Evolutionary conservation across 37 sponge, comb jelly and placozoan genomes (phyloP), one percentile per base, ranked within the genome.

Genomic region (Cliona cf. orientalis): DNA sequence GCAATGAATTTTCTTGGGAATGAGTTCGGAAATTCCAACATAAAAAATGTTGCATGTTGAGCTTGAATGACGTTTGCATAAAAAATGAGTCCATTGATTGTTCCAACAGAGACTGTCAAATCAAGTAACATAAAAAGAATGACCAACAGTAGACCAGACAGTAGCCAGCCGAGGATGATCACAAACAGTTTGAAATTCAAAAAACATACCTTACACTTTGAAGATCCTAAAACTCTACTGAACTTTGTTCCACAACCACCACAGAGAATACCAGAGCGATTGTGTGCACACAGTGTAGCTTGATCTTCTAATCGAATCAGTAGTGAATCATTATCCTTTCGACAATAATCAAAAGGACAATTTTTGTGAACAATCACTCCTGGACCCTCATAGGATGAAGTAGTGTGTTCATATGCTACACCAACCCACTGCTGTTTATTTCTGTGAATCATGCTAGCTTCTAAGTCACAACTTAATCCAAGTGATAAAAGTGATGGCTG

Each of bases 1-100:
- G 66, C 66, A 34, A 65, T 65, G 66, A 34, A 65, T 36, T 36
- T 34, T n/a, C 66, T 65, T n/a, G 32, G 66, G 66, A 65, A 65
- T 19, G 66, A 34, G 35, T 65, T 65, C 35, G 66, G 28, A 31
- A 29, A 34, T 4, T 65, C 17, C 19, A 36, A 19, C 28, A 36
- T 32, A 29, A 65, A 65, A 29, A 34, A 65, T 3, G 66, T 65
- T 21, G 66, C 66, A 2, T 65, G 66, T 21, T 33, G 28, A 21
- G 66, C 66, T 34, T 36, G 28, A 21, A 65, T 36, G 19, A 65
- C 19, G 66, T 65, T 65, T 31, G 66, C 35, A 65, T 34, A 65
- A 29, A 65, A 65, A 29, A 65, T 65, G 33, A 65, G 66, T 34
- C 35, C 66, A 31, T 33, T 65, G 35, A 65, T 26, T 2, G 66